These are phyloP conservation scores for Holotrichia oblita DNA, from an alignment of 1,140 invertebrate genomes.

Conservation along the genomic window DNA sequence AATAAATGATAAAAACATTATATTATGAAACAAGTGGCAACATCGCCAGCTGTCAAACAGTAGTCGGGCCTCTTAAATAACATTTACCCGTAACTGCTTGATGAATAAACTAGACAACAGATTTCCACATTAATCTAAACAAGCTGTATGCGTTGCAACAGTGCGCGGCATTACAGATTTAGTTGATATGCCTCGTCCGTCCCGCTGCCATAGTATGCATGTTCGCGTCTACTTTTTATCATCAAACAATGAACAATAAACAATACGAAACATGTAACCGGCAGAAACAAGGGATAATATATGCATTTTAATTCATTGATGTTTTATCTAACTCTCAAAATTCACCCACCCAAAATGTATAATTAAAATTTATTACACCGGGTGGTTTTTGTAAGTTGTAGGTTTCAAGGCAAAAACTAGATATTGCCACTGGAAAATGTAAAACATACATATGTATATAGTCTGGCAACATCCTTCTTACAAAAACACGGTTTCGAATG, in stretches of 20 bases:
- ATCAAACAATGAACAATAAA: constrained; percentile 34
- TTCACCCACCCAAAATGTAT: constrained; percentile 35
- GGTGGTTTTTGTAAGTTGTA: constrained; percentile 4
- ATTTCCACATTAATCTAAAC: too few relatives aligned
- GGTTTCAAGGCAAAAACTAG: background rate
- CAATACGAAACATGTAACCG: constrained; percentile 9
- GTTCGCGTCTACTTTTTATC: background rate
- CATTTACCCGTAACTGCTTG: too few relatives aligned
- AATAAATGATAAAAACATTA: too few relatives aligned
- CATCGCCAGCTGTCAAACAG: too few relatives aligned
- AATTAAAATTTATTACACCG: constrained; percentile 30
- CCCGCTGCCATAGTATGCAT: background rate
- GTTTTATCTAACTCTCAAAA: constrained; percentile 30
- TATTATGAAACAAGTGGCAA: too few relatives aligned
- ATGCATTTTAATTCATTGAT: constrained; percentile 27
- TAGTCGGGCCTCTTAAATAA: too few relatives aligned
- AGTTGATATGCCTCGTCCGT: too few relatives aligned
- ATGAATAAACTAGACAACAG: too few relatives aligned
- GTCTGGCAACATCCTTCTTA: background rate
- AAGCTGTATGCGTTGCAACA: too few relatives aligned
- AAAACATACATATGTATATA: constrained; percentile 25
- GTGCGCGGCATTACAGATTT: too few relatives aligned
- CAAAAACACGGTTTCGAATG: constrained; percentile 21
- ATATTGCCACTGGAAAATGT: constrained; percentile 10
- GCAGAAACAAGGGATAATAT: background rate